Evolutionary conservation across 2,888 invertebrate genomes (phyloP), one percentile per base, ranked within the genome.

Genomic region (Polia nebulosa): DNA sequence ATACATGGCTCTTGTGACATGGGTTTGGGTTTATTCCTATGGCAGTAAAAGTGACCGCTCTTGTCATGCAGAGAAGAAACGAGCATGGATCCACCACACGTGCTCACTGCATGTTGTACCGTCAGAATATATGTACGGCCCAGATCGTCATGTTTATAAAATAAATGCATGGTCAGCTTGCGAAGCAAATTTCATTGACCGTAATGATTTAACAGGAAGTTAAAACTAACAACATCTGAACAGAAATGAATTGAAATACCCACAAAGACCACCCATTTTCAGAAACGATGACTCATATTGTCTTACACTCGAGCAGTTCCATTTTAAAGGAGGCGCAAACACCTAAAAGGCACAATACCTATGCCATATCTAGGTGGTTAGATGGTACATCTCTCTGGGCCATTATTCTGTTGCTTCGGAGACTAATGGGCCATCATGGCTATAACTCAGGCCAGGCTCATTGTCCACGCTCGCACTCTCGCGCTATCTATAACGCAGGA

Each of bases 371-470:
- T 85, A 92, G 91, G 69, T 80, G 72, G 67, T 56, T 81, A 78
- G 82, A 78, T 73, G 78, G 72, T 91, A 91, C 83, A 85, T 85
- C 87, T 84, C 78, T 81, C 80, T 72, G 78, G 80, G 75, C 93
- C 92, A 94, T 94, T 94, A 94, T 92, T 92, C 90, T 89, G 89
- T 89, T 89, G 91, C 93, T 91, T 91, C 91, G 87, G 88, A 94
- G 94, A 95, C 93, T 95, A 95, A 95, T 95, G 95, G 93, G 82
- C 90, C 89, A 91, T 92, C 92, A 88, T 83, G 71, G 89, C 90
- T 84, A 94, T 95, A 95, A 95, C 89, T 95, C 94, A 94, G 88
- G 83, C 87, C 87, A 82, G 84, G 88, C 92, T 95, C 93, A 95
- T 95, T 95, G 95, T 95, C 93, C 92, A 87, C 87, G 90, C 90